These are phyloP conservation scores for Dicaeum eximium DNA, from an alignment of 2,113 vertebrate genomes.

Conservation along the genomic window DNA sequence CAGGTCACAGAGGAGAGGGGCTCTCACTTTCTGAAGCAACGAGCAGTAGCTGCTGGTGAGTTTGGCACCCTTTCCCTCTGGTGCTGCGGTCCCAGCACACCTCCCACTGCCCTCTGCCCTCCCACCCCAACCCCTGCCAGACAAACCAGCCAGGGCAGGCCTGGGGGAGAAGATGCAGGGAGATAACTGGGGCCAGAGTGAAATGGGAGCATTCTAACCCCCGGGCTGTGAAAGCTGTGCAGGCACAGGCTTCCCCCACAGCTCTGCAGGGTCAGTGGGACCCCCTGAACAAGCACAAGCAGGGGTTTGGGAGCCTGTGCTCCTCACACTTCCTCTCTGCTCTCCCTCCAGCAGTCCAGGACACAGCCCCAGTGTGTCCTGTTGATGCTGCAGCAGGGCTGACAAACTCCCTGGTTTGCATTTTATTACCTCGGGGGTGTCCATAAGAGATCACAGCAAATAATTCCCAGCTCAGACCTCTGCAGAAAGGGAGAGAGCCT, in stretches of 20 bases:
- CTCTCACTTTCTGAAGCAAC: slow-evolving; percentile 21
- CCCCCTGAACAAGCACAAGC: neutral
- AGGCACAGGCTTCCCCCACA: neutral
- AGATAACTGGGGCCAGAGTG: rapidly evolving
- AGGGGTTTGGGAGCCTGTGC: rapidly evolving
- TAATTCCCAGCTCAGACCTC: neutral
- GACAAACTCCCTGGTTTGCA: neutral
- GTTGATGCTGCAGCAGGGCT: neutral
- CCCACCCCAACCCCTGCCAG: neutral
- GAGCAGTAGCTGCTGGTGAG: neutral
- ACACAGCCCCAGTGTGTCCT: rapidly evolving
- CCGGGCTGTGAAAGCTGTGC: neutral
- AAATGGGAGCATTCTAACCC: rapidly evolving
- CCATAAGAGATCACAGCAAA: neutral
- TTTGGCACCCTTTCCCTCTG: neutral
- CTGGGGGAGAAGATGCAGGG: neutral
- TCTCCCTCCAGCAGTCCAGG: neutral
- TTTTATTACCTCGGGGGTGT: neutral
- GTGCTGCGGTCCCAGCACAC: neutral
- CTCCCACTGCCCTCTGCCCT: neutral
- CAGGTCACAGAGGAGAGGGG: neutral
- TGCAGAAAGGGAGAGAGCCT: neutral
- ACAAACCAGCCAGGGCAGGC: neutral
- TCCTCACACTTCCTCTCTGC: neutral
- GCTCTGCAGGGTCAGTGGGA: rapidly evolving